Base-by-base conservation (phyloP, 2,797 vertebrate species). In the Tachyglossus aculeatus region DNA sequence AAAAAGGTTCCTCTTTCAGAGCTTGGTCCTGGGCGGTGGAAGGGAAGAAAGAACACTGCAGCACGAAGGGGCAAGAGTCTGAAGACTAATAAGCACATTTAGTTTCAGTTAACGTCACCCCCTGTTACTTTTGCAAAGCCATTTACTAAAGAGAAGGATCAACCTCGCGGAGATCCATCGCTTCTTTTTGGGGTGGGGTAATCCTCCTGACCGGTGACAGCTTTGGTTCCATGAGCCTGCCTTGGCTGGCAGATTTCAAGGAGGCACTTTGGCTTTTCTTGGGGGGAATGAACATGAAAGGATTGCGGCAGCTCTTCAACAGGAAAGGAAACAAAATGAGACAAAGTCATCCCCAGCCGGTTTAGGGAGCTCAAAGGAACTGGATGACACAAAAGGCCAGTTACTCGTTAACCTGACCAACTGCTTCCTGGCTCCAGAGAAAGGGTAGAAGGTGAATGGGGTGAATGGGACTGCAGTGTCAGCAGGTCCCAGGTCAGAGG, bases 391-490 rank as follows among this genome's bases (percentile, higher is more conserved):
- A 48, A 83, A 73, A 75, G 65, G 8, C 53, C 21, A 9, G 80
- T 76, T 83, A 80, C 68, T 81, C 78, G 82, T 83, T 87, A 83
- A 83, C 80, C 64, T 8, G 6, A n/a, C 40, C 61, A 68, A 75
- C 66, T 52, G 39, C 14, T 40, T 4, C 19, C 63, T 3, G 16
- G 14, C 5, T 0, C 22, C 7, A 22, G 24, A 52, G n/a, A 29
- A 55, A 5, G 22, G 1, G 0, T 8, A 29, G 31, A 19, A 3
- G 3, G 2, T 33, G 6, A 24, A 32, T 6, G 15, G 16, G 6
- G 18, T 37, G 65, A 76, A 58, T 24, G 62, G 36, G 34, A 22
- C 0, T 5, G 37, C 22, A 14, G 47, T 9, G 4, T 56, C 4
- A 31, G 50, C 6, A 19, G n/a, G n/a, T n/a, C n/a, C n/a, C n/a